phyloP scores from a whole-genome alignment of 2,797 vertebrate species.

The Hippoglossus hippoglossus region DNA sequence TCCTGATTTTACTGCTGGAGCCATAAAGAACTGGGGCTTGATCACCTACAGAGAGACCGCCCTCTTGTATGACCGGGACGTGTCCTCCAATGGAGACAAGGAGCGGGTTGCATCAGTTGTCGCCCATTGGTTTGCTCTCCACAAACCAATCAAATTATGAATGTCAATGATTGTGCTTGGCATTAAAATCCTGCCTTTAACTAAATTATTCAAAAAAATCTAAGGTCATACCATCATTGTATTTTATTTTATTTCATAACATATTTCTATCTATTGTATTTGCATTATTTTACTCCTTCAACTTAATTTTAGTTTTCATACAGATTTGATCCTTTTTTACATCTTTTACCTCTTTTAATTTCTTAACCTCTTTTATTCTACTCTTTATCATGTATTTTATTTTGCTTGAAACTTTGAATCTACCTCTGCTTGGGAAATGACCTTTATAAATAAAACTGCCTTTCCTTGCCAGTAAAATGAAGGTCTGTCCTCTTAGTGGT shows the following conservation, averaged over 20 bases:
- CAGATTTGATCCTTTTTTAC: too few relatives aligned
- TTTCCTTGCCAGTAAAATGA: not conserved
- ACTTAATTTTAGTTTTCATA: too few relatives aligned
- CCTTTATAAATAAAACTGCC: not conserved
- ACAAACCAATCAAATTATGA: constrained; percentile 80
- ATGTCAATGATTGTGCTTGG: not conserved
- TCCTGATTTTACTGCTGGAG: constrained; percentile 90
- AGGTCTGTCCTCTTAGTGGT: constrained; percentile 88
- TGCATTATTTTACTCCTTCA: too few relatives aligned
- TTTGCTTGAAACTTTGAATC: too few relatives aligned
- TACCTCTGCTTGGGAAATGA: not conserved
- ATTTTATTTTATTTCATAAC: too few relatives aligned
- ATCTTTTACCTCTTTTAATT: too few relatives aligned
- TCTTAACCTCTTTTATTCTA: too few relatives aligned
- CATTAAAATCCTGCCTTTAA: too few relatives aligned
- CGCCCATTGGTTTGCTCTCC: constrained; percentile 90
- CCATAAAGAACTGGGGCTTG: constrained; percentile 98
- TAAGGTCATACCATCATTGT: too few relatives aligned
- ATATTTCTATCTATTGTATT: too few relatives aligned
- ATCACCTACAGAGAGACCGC: constrained; percentile 93
- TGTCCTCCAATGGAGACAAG: constrained; percentile 90
- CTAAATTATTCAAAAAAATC: too few relatives aligned
- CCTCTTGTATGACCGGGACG: constrained; percentile 77
- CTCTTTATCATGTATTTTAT: too few relatives aligned
- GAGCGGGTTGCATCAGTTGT: constrained; percentile 89